These are phyloP conservation scores for Rostratula benghalensis DNA, from an alignment of 2,113 vertebrate genomes.

Conservation along the genomic window DNA sequence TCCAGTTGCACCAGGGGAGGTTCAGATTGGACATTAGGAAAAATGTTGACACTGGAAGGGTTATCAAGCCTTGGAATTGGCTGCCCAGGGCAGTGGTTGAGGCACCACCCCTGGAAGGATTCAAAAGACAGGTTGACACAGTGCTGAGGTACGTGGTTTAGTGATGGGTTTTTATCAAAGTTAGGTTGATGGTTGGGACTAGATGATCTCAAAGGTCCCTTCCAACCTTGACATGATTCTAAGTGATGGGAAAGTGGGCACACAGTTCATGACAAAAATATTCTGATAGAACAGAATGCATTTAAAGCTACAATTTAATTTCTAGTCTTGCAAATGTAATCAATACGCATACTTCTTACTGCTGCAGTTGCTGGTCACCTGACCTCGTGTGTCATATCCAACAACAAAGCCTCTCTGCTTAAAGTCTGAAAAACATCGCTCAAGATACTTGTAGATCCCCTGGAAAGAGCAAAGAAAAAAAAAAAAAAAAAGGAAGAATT, in stretches of 20 bases:
- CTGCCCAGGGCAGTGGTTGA: too few relatives aligned
- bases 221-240: too few relatives aligned
- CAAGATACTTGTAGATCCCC: constrained; percentile 90
- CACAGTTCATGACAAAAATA: background rate
- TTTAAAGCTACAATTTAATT: constrained; percentile 14
- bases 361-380: constrained; percentile 90
- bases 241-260: background rate
- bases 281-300: background rate
- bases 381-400: constrained; percentile 91
- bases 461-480: constrained; percentile 50
- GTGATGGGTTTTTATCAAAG: too few relatives aligned
- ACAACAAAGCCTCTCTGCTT: constrained; percentile 88
- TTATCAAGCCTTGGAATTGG: too few relatives aligned
- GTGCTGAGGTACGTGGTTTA: too few relatives aligned
- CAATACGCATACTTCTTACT: constrained; percentile 84
- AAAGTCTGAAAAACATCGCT: constrained; percentile 83
- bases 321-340: constrained; percentile 46
- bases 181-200: too few relatives aligned
- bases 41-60: too few relatives aligned
- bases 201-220: too few relatives aligned
- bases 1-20: too few relatives aligned
- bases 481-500: background rate
- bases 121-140: too few relatives aligned
- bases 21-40: too few relatives aligned
- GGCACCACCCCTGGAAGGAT: too few relatives aligned